Base-by-base conservation (phyloP, 2,888 invertebrate genomes). In the Drosophila kanekoi region DNA sequence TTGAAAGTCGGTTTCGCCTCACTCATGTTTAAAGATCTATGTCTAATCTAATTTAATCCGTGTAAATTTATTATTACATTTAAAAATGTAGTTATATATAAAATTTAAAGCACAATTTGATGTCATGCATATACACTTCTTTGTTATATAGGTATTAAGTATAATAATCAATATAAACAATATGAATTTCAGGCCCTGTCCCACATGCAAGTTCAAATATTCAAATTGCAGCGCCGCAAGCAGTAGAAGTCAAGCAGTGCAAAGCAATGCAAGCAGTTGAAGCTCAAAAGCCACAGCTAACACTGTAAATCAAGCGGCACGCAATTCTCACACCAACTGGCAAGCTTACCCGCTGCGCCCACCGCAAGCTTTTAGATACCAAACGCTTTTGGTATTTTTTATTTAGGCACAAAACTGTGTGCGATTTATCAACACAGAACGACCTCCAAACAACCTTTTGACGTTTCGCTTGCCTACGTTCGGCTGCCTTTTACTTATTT, bases 381-480 rank as follows among this genome's bases (percentile, higher is more conserved):
- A 41, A 51, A 53, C 6, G 45, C 41, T 41, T 69, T 68, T 63
- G 72, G 77, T 54, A 72, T 79, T 82, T 67, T 62, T 6, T 32
- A 43, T 45, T 72, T 85, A 82, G 79, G 44, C 63, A 70, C 76
- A 79, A 60, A 62, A 32, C 10, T 43, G 52, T 58, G 43, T 20
- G 56, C 52, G 45, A 64, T 69, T 80, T 68, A 48, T 57, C 73
- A 77, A 83, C 84, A 83, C 79, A 51, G 81, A 61, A 91, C 79
- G 78, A 72, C 71, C 90, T 91, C 91, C 79, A 91, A 90, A 90
- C 91, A 90, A 91, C 91, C 91, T 91, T 91, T 91, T 91, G 90
- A 89, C 90, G 91, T 90, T 89, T 89, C 61, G 75, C 66, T 76
- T 69, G 77, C 72, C 72, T 57, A 74, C 74, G 59, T 51, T 70